Conservation (phyloP, 1,140 invertebrate genomes). For the Gryon sp. region DNA sequence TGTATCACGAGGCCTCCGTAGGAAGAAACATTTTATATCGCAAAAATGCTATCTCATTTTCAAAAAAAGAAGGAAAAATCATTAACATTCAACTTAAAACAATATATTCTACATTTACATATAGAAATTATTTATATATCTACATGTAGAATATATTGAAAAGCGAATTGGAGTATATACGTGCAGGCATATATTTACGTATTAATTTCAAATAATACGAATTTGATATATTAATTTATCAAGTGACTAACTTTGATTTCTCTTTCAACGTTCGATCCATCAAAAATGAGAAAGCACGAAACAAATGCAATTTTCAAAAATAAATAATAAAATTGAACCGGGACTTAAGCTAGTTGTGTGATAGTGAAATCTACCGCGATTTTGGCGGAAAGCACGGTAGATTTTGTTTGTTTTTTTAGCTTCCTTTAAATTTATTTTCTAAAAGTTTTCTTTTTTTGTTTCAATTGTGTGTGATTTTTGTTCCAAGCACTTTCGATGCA, state of each 20-base stretch:
- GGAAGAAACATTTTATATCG: slow-evolving; percentile 39
- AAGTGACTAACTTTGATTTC: not conserved
- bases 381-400: not conserved
- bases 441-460: not conserved
- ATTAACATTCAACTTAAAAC: not conserved
- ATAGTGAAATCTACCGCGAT: not conserved
- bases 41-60: slow-evolving; percentile 11
- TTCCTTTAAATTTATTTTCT: too few species aligned
- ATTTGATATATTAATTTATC: too few species aligned
- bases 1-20: slow-evolving; percentile 48
- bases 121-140: slow-evolving; percentile 1
- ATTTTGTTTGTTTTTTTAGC: not conserved
- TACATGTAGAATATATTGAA: too few species aligned
- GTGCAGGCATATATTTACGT: too few species aligned
- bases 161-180: too few species aligned
- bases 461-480: not conserved
- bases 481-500: not conserved
- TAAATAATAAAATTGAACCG: not conserved
- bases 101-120: not conserved
- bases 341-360: slow-evolving; percentile 13
- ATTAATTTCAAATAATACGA: too few species aligned
- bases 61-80: not conserved
- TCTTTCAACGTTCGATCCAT: not conserved
- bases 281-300: slow-evolving; percentile 10
- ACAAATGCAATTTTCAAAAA: too few species aligned